phyloP scores from a whole-genome alignment of 2,888 invertebrate genomes.

The Callimorpha dominula region DNA sequence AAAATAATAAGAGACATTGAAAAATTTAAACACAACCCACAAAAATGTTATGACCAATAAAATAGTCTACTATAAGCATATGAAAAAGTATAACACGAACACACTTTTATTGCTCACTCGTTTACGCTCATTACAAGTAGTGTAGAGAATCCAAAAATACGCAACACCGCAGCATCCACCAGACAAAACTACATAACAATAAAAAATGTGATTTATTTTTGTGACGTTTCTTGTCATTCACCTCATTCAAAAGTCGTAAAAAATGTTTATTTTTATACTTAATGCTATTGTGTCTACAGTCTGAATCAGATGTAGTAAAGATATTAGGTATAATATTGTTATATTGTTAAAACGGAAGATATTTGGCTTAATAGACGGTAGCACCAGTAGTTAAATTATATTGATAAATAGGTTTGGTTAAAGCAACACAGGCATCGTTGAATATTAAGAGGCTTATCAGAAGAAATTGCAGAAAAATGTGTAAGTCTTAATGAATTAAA shows the following conservation, averaged over 20 bases:
- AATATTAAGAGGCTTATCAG: no score
- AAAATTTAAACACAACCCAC: conserved; percentile 22
- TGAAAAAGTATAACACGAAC: conserved; percentile 16
- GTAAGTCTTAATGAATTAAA: no score
- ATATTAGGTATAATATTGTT: background rate
- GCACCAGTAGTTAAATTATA: background rate
- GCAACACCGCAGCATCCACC: conserved; percentile 21
- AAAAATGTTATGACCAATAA: conserved; percentile 17
- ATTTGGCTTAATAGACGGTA: background rate
- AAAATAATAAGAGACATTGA: background rate
- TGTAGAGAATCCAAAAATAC: conserved; percentile 42
- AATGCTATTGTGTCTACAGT: conserved; percentile 34
- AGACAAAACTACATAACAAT: conserved; percentile 36
- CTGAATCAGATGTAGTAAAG: conserved; percentile 11
- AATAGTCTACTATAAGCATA: conserved; percentile 7
- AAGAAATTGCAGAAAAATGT: no score
- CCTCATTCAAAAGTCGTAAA: conserved; percentile 44
- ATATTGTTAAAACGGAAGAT: background rate
- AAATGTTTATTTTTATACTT: conserved; percentile 44
- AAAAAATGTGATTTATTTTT: conserved; percentile 45
- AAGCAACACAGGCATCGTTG: no score
- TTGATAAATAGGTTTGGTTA: no score
- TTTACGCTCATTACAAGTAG: conserved; percentile 31
- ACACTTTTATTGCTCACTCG: conserved; percentile 27
- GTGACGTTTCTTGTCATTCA: conserved; percentile 44